phyloP scores from a whole-genome alignment of 1,140 invertebrate genomes.

The Nymphalis io region DNA sequence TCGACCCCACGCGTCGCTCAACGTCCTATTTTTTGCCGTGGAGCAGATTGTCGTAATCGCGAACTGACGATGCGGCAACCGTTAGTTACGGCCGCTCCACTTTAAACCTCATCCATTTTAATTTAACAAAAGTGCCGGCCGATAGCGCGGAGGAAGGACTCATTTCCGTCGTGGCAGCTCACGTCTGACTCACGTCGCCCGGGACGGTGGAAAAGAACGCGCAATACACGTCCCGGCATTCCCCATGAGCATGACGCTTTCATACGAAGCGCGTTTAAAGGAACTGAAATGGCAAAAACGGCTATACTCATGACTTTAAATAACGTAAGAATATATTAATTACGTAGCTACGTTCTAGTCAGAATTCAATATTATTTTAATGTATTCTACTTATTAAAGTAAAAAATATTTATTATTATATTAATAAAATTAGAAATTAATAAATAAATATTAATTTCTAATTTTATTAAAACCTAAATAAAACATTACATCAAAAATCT shows the following conservation, averaged over 20 bases:
- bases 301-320: neutral
- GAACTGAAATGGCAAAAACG: neutral
- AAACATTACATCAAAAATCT: neutral
- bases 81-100: constrained; percentile 76
- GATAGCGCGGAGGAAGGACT: constrained; percentile 76
- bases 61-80: constrained; percentile 67
- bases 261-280: neutral
- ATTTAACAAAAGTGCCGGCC: constrained; percentile 79
- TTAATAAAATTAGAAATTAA: too few relatives aligned
- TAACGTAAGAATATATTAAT: too few relatives aligned
- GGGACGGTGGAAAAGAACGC: constrained; percentile 20
- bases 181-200: constrained; percentile 53
- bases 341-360: too few relatives aligned
- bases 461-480: neutral
- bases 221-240: constrained; percentile 15
- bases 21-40: constrained; percentile 66
- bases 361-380: too few relatives aligned
- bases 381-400: too few relatives aligned
- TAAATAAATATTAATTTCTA: too few relatives aligned
- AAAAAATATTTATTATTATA: neutral
- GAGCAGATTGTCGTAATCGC: constrained; percentile 66
- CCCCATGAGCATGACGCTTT: constrained; percentile 14
- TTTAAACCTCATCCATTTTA: constrained; percentile 80
- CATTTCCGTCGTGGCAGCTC: constrained; percentile 68
- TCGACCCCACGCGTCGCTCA: constrained; percentile 64